Percentiles rank a stretch among this genome's conserved stretches.
Conservation (phyloP, 2,797 vertebrate genomes). For the Myotis myotis region DNA sequence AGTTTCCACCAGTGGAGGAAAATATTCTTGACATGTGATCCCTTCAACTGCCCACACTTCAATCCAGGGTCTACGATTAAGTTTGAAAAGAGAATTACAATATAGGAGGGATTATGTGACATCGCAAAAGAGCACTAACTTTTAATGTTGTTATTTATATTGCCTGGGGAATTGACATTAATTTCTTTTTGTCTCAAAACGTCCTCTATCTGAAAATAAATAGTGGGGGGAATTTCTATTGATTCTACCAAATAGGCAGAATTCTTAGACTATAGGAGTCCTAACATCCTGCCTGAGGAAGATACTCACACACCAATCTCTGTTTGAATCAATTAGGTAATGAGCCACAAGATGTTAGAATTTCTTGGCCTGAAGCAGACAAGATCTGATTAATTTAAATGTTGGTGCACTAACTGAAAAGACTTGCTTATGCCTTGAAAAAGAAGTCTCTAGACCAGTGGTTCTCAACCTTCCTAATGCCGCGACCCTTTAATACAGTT, state of each 20-base stretch:
- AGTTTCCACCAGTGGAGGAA: not conserved
- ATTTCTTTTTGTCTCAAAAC: not conserved
- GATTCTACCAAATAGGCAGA: not conserved
- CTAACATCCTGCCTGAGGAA: not conserved
- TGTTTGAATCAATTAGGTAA: not conserved
- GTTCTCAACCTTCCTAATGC: too few species aligned
- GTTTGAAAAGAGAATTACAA: not conserved
- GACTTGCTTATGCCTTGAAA: not conserved
- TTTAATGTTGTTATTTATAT: not conserved
- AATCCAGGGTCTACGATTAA: not conserved
- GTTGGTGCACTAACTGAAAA: not conserved
- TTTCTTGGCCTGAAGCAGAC: not conserved
- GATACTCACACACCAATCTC: not conserved
- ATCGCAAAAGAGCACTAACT: not conserved
- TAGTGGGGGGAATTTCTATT: not conserved
- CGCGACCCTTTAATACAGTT: too few species aligned
- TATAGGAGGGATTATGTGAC: not conserved
- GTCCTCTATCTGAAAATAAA: not conserved
- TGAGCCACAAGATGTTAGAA: not conserved
- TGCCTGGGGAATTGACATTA: not conserved
- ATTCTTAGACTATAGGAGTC: not conserved
- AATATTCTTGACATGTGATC: not conserved
- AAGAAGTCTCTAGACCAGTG: not conserved
- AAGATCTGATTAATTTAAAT: not conserved
- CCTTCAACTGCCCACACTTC: not conserved